Conservation (phyloP, 2,113 vertebrate species). For the Phodopus roborovskii region DNA sequence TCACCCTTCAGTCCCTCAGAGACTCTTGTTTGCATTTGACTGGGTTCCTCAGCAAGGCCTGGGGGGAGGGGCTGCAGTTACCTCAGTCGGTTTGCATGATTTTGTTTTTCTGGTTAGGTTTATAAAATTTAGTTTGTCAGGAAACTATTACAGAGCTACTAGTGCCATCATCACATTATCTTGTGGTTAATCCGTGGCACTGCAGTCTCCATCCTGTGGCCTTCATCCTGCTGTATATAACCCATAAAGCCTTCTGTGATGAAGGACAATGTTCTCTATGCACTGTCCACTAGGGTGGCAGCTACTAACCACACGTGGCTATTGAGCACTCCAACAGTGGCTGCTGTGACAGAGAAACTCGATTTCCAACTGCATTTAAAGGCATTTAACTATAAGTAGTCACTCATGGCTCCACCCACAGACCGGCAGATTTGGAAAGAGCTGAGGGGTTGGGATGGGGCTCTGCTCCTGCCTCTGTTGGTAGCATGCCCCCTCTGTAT, state of each 20-base stretch:
- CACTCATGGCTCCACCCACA: background rate
- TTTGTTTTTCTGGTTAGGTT: background rate
- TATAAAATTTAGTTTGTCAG: background rate
- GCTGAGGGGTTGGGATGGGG: background rate
- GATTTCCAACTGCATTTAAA: background rate
- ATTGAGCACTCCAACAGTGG: background rate
- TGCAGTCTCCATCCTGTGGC: background rate
- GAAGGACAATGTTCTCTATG: background rate
- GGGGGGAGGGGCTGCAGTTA: background rate
- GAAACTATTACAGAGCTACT: background rate
- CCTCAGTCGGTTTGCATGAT: background rate
- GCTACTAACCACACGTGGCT: background rate
- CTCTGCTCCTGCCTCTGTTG: background rate
- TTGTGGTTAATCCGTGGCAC: background rate
- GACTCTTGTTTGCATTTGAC: background rate
- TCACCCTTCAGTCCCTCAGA: background rate
- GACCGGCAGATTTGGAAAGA: background rate
- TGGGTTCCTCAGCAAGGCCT: background rate
- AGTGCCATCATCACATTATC: background rate
- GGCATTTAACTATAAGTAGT: background rate
- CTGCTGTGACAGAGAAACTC: background rate
- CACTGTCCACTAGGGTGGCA: no score
- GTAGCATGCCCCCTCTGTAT: background rate
- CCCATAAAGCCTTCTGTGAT: background rate
- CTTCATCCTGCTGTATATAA: background rate